These are phyloP conservation scores for Deroplatys truncata DNA, from an alignment of 2,888 invertebrate genomes.

Conservation along the genomic window DNA sequence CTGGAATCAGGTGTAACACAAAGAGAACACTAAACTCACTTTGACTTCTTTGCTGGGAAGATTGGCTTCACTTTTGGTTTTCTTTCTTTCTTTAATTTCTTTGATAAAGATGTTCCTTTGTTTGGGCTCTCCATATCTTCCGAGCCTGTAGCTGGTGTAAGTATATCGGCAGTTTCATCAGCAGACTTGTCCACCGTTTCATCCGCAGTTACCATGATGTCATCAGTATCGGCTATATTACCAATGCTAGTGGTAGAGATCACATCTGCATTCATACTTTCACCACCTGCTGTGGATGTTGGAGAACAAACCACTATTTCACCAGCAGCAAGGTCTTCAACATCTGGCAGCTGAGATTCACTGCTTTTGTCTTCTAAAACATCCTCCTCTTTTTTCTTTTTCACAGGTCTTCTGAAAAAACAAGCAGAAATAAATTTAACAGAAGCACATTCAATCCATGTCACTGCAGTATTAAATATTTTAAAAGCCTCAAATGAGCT, in stretches of 20 bases:
- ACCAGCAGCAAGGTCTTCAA: not conserved
- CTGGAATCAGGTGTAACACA: too few species aligned
- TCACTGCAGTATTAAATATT: too few species aligned
- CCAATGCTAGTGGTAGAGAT: not conserved
- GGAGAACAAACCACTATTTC: constrained; percentile 23
- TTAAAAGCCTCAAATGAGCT: too few species aligned
- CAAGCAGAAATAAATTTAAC: not conserved
- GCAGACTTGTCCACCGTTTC: not conserved
- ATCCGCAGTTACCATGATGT: constrained; percentile 33
- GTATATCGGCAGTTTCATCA: not conserved
- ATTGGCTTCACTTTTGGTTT: constrained; percentile 37
- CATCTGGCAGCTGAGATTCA: not conserved
- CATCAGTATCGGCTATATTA: constrained; percentile 31
- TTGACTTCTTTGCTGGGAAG: constrained; percentile 35
- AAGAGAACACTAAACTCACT: constrained; percentile 32
- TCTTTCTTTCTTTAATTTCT: constrained; percentile 37
- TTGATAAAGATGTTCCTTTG: constrained; percentile 34
- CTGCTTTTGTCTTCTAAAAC: not conserved
- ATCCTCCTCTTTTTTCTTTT: constrained; percentile 27
- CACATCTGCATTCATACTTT: not conserved
- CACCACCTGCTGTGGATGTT: not conserved
- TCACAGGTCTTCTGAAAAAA: constrained; percentile 19
- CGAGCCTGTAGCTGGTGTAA: not conserved
- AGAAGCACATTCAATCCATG: too few species aligned
- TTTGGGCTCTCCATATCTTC: constrained; percentile 22